Evolutionary conservation across 2,797 vertebrate genomes (phyloP), one percentile per base, ranked within the genome.

Genomic region (Myotis planiceps): DNA sequence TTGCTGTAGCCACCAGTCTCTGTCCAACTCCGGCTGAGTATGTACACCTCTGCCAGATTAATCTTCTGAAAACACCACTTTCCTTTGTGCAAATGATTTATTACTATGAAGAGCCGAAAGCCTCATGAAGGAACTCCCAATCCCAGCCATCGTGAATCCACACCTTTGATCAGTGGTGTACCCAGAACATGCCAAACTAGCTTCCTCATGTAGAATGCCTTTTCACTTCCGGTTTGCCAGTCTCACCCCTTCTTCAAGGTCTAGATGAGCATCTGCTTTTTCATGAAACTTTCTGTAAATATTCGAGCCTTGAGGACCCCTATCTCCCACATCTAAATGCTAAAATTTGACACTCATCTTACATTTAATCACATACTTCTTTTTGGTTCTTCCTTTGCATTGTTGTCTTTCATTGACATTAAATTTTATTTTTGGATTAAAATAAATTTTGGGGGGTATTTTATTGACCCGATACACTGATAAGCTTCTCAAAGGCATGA

Each of bases 401-500:
- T 55, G 25, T 29, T 94, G 79, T 55, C 68, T 93, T 78, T 90
- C 71, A 65, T 39, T 75, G 9, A 14, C 47, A 42, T 39, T 83
- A 55, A 32, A 5, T 83, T 81, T 92, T 80, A 78, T 27, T 72
- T 89, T 79, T 15, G 25, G 18, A 65, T 84, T 63, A 23, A 37
- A 21, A 49, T 60, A 27, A 60, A 29, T 6, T 58, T 58, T 29
- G 1, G 27, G 55, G 55, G 5, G 5, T 69, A 7, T 71, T 58
- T 91, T 55, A 39, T 60, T 75, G 29, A 27, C 34, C 49, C n/a
- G 6, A 58, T 18, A 9, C 13, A 21, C 16, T 32, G 39, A 9
- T 53, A 55, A 90, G 42, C 42, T 47, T 69, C 93, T 32, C 16
- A 75, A 63, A 65, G 58, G 34, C 55, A 42, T 19, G 27, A 82